Base-by-base conservation (phyloP, 2,888 invertebrate genomes). In the Diplolepis rosae region DNA sequence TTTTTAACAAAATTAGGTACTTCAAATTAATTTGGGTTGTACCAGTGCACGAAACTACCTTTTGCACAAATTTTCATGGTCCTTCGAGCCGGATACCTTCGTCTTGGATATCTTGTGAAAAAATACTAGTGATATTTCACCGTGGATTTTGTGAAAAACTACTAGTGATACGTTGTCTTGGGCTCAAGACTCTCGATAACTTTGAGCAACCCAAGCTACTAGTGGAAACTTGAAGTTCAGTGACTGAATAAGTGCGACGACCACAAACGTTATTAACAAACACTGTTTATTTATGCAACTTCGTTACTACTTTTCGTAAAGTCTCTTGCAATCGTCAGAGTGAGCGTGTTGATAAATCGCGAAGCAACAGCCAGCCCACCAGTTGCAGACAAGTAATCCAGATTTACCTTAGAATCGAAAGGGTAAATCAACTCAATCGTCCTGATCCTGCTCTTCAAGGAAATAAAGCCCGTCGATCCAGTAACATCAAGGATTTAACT, bases 41-140 rank as follows among this genome's bases (percentile, higher is more conserved):
- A n/a, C n/a, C n/a, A n/a, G n/a, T n/a, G n/a, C n/a, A n/a, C n/a
- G n/a, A n/a, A n/a, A n/a, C n/a, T n/a, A n/a, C n/a, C n/a, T n/a
- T n/a, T n/a, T n/a, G n/a, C n/a, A n/a, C n/a, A n/a, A n/a, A n/a
- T n/a, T n/a, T n/a, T n/a, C n/a, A 50, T 50, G 50, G 50, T 50
- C 50, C 50, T 50, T 50, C 50, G 50, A 50, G 50, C 50, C 50
- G 50, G 50, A 50, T 50, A 13, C 39, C n/a, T n/a, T 39, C 9
- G n/a, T n/a, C n/a, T n/a, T n/a, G n/a, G n/a, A n/a, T n/a, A n/a
- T n/a, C n/a, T n/a, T n/a, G n/a, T n/a, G n/a, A n/a, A n/a, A n/a
- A n/a, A n/a, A n/a, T n/a, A n/a, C n/a, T n/a, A n/a, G n/a, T n/a
- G n/a, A n/a, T 39, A 39, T n/a, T 9, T n/a, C 2, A 39, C 39